Conservation (phyloP, 2,888 invertebrate genomes). For the Mayetiola destructor region DNA sequence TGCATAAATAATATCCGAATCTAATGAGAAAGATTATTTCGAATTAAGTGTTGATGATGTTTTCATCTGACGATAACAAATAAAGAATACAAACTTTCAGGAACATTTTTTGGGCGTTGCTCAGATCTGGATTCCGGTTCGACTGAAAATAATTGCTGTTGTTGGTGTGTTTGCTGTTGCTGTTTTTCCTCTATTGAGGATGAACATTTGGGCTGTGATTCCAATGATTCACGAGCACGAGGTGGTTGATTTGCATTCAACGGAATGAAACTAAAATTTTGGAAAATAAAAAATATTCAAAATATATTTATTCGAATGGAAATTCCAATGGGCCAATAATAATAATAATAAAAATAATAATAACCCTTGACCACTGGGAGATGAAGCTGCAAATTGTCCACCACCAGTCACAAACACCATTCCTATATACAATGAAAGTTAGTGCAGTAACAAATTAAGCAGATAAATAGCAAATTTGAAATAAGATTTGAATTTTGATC, state of each 20-base stretch:
- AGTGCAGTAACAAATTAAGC: not conserved
- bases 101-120: not conserved
- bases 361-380: constrained; percentile 4
- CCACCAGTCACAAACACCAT: not conserved
- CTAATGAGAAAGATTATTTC: not conserved
- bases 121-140: not conserved
- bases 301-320: not conserved
- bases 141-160: too few species aligned
- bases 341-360: not conserved
- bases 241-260: not conserved
- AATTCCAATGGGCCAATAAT: too few species aligned
- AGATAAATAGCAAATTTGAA: not conserved
- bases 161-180: too few species aligned
- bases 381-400: not conserved
- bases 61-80: not conserved
- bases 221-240: not conserved
- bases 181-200: not conserved
- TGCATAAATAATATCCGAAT: constrained; percentile 30
- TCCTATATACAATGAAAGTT: not conserved
- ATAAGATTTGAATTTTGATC: not conserved
- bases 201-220: not conserved
- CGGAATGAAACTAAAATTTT: not conserved
- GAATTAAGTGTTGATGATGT: not conserved
- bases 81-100: not conserved
- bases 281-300: not conserved